Evolutionary conservation across 2,888 invertebrate species (phyloP).

Genomic region (Coecobrya sp.): DNA sequence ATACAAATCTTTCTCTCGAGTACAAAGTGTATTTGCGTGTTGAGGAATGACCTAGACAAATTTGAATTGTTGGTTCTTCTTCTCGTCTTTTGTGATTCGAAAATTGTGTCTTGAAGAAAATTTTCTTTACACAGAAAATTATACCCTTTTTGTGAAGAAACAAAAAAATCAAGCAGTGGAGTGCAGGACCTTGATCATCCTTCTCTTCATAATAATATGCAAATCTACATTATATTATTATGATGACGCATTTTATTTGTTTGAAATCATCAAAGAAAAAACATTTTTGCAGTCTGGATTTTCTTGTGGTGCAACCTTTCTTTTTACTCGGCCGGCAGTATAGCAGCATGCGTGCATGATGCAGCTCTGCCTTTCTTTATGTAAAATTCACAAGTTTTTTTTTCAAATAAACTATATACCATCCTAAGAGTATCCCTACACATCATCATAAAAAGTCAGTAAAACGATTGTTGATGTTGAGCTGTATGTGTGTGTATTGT

Average conservation of each 20-base stretch:
- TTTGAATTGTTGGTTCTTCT: slow-evolving; percentile 18
- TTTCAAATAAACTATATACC: slow-evolving; percentile 2
- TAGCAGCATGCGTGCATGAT: slow-evolving; percentile 32
- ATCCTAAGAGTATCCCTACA: slow-evolving; percentile 30
- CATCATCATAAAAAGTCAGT: slow-evolving; percentile 41
- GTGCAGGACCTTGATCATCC: slow-evolving; percentile 27
- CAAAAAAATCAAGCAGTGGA: too few relatives aligned
- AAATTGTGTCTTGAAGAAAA: background rate
- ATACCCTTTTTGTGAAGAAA: background rate
- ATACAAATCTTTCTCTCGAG: slow-evolving; percentile 9
- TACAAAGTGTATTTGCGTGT: slow-evolving; percentile 59
- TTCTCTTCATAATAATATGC: slow-evolving; percentile 36
- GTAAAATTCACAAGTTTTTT: slow-evolving; percentile 10
- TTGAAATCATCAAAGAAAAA: background rate
- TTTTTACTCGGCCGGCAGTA: background rate
- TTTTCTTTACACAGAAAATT: slow-evolving; percentile 20
- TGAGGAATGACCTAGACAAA: slow-evolving; percentile 68
- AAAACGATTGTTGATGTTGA: slow-evolving; percentile 61
- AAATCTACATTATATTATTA: slow-evolving; percentile 21
- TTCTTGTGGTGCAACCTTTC: slow-evolving; percentile 72
- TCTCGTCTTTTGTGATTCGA: background rate
- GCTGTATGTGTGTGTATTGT: slow-evolving; percentile 33
- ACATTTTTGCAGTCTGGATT: slow-evolving; percentile 73
- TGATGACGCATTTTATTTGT: background rate
- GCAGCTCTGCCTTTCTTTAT: background rate